Conservation (phyloP, 2,888 invertebrate species). For the Lacanobia oleracea region DNA sequence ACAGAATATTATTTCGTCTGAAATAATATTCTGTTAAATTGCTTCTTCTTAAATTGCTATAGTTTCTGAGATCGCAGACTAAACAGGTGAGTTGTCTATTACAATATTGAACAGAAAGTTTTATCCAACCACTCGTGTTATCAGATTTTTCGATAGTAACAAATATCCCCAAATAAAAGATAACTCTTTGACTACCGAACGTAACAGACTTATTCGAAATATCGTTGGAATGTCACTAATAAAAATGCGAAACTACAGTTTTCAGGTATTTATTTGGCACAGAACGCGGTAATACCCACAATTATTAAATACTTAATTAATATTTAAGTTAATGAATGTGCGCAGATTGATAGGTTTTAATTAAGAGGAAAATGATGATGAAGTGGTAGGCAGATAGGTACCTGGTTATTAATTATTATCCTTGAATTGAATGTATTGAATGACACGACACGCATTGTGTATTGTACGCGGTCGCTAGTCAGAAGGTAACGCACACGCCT, state of each 20-base stretch:
- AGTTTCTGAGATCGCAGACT: neutral
- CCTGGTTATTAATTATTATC: constrained; percentile 19
- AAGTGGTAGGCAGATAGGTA: neutral
- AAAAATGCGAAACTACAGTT: neutral
- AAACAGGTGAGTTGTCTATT: neutral
- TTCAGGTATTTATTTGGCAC: constrained; percentile 6
- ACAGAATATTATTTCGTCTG: neutral
- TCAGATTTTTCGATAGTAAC: neutral
- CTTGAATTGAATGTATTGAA: constrained; percentile 36
- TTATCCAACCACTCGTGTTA: neutral
- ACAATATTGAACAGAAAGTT: neutral
- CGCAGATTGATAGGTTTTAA: constrained; percentile 27
- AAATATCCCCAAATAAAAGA: neutral
- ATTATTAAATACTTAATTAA: constrained; percentile 20
- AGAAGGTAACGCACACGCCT: neutral
- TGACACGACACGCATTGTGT: constrained; percentile 25
- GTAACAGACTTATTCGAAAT: neutral
- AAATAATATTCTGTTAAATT: neutral
- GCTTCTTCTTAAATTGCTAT: neutral
- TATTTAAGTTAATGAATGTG: constrained; percentile 23
- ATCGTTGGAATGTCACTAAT: neutral
- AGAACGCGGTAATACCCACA: neutral
- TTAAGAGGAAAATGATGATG: constrained; percentile 47
- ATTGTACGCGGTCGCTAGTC: neutral
- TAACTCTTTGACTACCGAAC: neutral